Conservation (phyloP, 2,113 vertebrate species). For the Vombatus ursinus region DNA sequence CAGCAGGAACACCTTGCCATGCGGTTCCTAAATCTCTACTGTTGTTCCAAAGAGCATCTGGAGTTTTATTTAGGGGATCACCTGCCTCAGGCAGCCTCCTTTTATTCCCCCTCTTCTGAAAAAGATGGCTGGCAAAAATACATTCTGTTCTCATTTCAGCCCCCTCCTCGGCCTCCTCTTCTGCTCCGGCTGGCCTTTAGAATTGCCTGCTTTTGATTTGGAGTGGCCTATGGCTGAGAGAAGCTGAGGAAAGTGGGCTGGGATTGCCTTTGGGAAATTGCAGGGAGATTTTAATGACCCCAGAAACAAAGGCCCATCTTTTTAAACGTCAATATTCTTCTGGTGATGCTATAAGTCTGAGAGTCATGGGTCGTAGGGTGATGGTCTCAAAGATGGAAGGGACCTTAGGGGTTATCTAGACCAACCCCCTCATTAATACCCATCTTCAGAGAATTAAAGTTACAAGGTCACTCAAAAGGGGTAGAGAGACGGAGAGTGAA, state of each 20-base stretch:
- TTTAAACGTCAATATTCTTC: background rate
- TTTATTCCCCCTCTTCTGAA: background rate
- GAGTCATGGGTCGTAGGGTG: background rate
- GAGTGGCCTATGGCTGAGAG: background rate
- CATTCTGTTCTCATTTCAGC: background rate
- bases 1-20: constrained; percentile 42
- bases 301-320: background rate
- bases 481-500: background rate
- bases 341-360: background rate
- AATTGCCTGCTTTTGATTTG: background rate
- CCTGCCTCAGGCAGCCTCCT: constrained; percentile 1
- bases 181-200: background rate
- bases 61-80: constrained; percentile 38
- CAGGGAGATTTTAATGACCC: background rate
- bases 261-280: background rate
- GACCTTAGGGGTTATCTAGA: background rate
- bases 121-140: background rate
- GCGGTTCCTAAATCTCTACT: constrained; percentile 32
- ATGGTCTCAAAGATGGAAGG: background rate
- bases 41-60: constrained; percentile 12
- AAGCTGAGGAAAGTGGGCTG: background rate
- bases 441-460: background rate
- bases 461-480: background rate
- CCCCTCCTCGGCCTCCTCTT: background rate
- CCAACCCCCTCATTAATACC: background rate